Evolutionary conservation across 1,140 invertebrate genomes (phyloP).

Genomic region (Drosophila setifemur): DNA sequence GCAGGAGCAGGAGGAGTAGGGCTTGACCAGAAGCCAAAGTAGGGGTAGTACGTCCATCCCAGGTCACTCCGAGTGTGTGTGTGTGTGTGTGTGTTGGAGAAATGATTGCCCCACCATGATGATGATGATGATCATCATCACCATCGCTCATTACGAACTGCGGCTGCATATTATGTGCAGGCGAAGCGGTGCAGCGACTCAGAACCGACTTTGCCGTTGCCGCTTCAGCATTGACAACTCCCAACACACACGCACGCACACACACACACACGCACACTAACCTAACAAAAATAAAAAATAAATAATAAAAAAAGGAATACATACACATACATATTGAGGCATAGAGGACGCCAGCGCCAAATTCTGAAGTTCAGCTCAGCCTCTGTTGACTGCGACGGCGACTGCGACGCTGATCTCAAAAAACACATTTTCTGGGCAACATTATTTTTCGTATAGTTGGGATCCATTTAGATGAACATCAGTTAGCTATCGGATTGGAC

Average conservation of each 20-base stretch:
- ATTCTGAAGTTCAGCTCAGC: too few species aligned
- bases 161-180: slow-evolving; percentile 75
- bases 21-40: slow-evolving; percentile 57
- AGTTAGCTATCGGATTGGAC: slow-evolving; percentile 82
- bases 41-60: slow-evolving; percentile 72
- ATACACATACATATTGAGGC: neutral
- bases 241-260: slow-evolving; percentile 22
- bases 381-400: slow-evolving; percentile 6
- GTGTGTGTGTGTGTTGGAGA: slow-evolving; percentile 14
- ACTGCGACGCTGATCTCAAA: slow-evolving; percentile 66
- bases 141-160: slow-evolving; percentile 62
- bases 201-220: slow-evolving; percentile 71
- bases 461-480: slow-evolving; percentile 83
- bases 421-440: slow-evolving; percentile 77
- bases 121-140: slow-evolving; percentile 48
- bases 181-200: slow-evolving; percentile 61
- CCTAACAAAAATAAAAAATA: too few species aligned
- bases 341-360: slow-evolving; percentile 30
- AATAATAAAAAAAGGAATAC: too few species aligned
- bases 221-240: slow-evolving; percentile 61
- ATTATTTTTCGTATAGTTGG: slow-evolving; percentile 81
- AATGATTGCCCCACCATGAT: slow-evolving; percentile 17
- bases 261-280: slow-evolving; percentile 8
- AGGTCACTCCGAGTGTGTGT: slow-evolving; percentile 7
- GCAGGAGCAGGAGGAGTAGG: slow-evolving; percentile 18